Base-by-base conservation (phyloP, 1,140 invertebrate species). In the Bombus superbus region DNA sequence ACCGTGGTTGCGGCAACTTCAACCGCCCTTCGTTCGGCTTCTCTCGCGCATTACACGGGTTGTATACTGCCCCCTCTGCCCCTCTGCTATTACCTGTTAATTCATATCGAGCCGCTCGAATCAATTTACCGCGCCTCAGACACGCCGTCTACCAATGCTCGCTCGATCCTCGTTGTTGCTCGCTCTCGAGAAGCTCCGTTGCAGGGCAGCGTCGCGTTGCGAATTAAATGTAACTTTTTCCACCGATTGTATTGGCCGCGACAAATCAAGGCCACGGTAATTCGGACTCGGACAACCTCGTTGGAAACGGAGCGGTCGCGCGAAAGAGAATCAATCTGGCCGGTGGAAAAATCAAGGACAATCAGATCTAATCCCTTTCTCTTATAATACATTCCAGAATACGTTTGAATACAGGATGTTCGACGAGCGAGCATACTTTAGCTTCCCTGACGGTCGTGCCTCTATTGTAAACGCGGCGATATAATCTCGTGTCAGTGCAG, bases 401-500 rank as follows among this genome's bases (percentile, higher is more conserved):
- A 89, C 74, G 88, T 90, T 89, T 85, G 89, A 87, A 87, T 83
- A 87, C 64, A 35, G 57, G 74, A 89, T 90, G 88, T 57, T 66
- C 77, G 53, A 32, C 44, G 81, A 73, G 66, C 77, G 77, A 40
- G 75, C 74, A 72, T 85, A 82, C 75, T 87, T 87, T 42, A 87
- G 66, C 62, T 83, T 83, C 79, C 72, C 53, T 59, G 82, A 83
- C 74, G 77, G 80, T 81, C 83, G 86, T 86, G 83, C 53, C 83
- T 78, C 80, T 57, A 90, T 90, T 89, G 83, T 87, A 75, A 88
- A 86, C 83, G 64, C 78, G 73, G 47, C 86, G 90, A 92, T 92
- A 89, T 87, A 64, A 90, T 88, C 92, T 92, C 83, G 88, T 81
- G 88, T 91, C 89, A 78, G 79, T 81, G 82, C 81, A 47, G 76